phyloP scores from a whole-genome alignment of 2,888 invertebrate genomes.

The Plagodis pulveraria region DNA sequence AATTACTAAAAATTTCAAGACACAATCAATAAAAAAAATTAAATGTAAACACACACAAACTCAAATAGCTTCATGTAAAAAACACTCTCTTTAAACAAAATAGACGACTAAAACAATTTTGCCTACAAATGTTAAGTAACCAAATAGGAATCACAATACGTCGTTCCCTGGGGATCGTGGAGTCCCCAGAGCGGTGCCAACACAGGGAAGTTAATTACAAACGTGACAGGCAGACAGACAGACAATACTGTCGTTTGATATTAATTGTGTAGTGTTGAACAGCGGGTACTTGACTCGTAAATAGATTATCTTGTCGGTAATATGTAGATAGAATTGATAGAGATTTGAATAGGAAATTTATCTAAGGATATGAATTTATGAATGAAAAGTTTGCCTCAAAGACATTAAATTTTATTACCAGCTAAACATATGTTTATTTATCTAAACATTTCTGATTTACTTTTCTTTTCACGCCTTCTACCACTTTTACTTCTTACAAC shows the following conservation, averaged over 20 bases:
- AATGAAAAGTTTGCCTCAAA: too few species aligned
- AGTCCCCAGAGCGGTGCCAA: slow-evolving; percentile 18
- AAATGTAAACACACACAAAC: too few species aligned
- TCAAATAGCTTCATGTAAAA: not conserved
- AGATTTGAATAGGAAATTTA: too few species aligned
- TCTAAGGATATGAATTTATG: too few species aligned
- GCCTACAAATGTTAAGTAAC: slow-evolving; percentile 40
- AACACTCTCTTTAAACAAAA: slow-evolving; percentile 17
- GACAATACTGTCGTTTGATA: slow-evolving; percentile 36
- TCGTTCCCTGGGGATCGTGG: slow-evolving; percentile 9
- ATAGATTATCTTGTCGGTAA: not conserved
- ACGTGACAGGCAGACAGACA: slow-evolving; percentile 35
- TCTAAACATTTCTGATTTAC: too few species aligned
- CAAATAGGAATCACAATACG: slow-evolving; percentile 34
- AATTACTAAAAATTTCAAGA: too few species aligned
- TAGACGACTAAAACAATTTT: slow-evolving; percentile 34
- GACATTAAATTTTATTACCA: too few species aligned
- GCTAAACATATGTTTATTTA: too few species aligned
- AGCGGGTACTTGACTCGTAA: slow-evolving; percentile 1
- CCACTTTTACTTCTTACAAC: too few species aligned
- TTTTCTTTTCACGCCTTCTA: too few species aligned
- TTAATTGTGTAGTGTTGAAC: slow-evolving; percentile 31
- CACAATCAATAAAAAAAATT: too few species aligned
- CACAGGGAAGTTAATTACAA: slow-evolving; percentile 42
- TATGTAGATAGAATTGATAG: too few species aligned